Base-by-base conservation (phyloP, 2,888 invertebrate genomes). In the Cinara cedri region DNA sequence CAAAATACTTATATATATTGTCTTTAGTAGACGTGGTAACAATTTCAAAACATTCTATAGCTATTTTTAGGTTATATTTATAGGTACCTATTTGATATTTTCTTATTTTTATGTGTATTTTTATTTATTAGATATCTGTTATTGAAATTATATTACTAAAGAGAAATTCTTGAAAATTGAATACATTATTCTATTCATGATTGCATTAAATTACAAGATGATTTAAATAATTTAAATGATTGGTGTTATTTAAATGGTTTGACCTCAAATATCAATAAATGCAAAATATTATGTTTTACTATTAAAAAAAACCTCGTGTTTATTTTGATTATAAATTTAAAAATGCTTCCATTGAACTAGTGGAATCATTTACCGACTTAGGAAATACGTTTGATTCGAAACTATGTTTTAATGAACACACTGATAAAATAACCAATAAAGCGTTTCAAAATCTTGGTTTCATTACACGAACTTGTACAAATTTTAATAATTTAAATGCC, bases 391-490 rank as follows among this genome's bases (percentile, higher is more conserved):
- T 60, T 16, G 16, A 60, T 60, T 26, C 16, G 14, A 60, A 60
- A 9, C 1, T 60, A 60, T 34, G 60, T 60, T 60, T 60, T 60
- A 60, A 60, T 60, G 1, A 26, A 60, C 26, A 60, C 26, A 26
- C 26, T 60, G 26, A 26, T 60, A 60, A 60, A 26, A 60, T 60
- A 26, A 26, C 60, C 8, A 34, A 60, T 60, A 60, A 60, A 60
- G 60, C 34, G 6, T 60, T 26, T 6, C n/a, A 26, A 26, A 60
- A 60, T 60, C 26, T 57, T 26, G 57, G 57, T 24, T 57, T 57
- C 26, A 57, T 57, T 14, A 14, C 14, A 13, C 24, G 14, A 11
- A 57, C 24, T 57, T 57, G 57, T 24, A 57, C 14, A 26, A 13
- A 57, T 57, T 57, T 26, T 26, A 57, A 57, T 57, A 57, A 57